Evolutionary conservation across 2,888 invertebrate genomes (phyloP), one percentile per base, ranked within the genome.

Genomic region (Caenorhabditis sp.): DNA sequence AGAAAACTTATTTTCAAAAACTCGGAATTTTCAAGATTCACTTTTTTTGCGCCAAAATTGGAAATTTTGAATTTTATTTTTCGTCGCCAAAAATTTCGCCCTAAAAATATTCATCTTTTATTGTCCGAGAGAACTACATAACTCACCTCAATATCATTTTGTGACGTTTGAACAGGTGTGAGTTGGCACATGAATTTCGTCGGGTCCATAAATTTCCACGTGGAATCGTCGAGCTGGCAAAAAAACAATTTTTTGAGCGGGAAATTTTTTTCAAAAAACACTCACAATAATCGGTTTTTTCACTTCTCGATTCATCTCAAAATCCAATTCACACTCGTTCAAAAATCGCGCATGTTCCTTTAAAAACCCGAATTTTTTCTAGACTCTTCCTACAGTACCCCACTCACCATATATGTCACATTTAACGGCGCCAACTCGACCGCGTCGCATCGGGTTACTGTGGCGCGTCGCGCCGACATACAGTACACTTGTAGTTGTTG

Each of bases 211-310:
- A 62, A 36, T 50, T 57, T 67, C 72, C 72, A 72, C 5, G 64
- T 51, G 1, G 61, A 57, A 43, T 61, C 50, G 5, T 60, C 61
- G 14, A 72, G 62, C 72, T 72, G 59, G n/a, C n/a, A n/a, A n/a
- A n/a, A n/a, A n/a, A n/a, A 51, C 66, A 64, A 31, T 31, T 23
- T 19, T 21, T 49, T 43, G 31, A 4, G 31, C 31, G n/a, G n/a
- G n/a, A n/a, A n/a, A n/a, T 53, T 51, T 1, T 26, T 51, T 61
- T 51, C 23, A 54, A 37, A 37, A 21, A 54, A 62, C n/a, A 14
- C 64, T 58, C 54, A 67, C 72, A 24, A 61, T 67, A 10, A 72
- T 67, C 17, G 72, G 72, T 54, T 72, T 67, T 57, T 67, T 72
- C 14, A 67, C 43, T 1, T n/a, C 21, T 21, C 27, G 10, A 62